Percentiles rank a stretch among this genome's conserved stretches.
Conservation (phyloP, 2,113 vertebrate species). For the Gavialis gangeticus region DNA sequence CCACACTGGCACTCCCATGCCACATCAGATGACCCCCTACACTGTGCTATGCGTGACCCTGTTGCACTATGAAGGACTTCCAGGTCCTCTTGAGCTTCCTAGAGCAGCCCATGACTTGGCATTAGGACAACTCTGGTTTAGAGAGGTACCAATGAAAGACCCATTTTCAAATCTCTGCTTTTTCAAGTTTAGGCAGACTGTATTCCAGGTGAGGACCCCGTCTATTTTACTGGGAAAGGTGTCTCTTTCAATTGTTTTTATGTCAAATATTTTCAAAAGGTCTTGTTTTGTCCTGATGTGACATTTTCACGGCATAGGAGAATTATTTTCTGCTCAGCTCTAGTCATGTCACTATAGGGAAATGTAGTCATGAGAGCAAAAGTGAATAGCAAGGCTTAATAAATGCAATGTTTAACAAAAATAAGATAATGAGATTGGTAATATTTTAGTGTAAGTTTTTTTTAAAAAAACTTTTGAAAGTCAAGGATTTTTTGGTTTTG, state of each 20-base stretch:
- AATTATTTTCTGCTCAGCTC: background rate
- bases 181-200: background rate
- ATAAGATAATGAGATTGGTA: background rate
- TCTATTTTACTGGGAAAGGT: rapidly evolving
- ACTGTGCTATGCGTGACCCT: no score
- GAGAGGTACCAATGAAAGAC: background rate
- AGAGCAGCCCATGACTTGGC: no score
- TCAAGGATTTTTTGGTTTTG: background rate
- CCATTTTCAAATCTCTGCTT: background rate
- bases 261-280: background rate
- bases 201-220: background rate
- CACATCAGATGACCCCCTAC: no score
- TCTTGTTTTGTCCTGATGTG: background rate
- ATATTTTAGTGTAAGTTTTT: background rate
- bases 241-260: background rate
- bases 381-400: background rate
- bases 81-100: no score
- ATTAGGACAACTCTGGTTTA: no score
- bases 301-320: background rate
- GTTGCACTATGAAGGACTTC: no score
- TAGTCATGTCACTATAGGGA: background rate
- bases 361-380: background rate
- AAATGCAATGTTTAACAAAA: background rate
- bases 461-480: background rate
- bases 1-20: no score